Evolutionary conservation across 2,113 vertebrate genomes (phyloP), one percentile per base, ranked within the genome.

Genomic region (Anhinga anhinga): DNA sequence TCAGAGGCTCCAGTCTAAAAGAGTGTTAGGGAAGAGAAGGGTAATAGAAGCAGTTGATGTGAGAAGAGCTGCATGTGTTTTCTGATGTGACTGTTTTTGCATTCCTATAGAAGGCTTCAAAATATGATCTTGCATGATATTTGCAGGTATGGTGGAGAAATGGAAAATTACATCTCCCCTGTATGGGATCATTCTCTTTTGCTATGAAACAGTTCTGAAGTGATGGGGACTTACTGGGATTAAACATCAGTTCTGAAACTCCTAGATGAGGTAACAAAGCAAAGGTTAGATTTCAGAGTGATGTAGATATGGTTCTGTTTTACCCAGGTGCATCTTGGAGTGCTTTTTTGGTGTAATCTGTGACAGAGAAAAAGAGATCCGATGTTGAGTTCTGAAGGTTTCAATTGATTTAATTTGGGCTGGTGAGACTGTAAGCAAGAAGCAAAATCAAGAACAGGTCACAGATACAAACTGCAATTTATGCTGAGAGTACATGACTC

Each of bases 401-500:
- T 61, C 27, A n/a, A 13, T 5, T 0, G 0, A 55, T 56, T 38
- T 27, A n/a, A 34, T 70, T 61, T 38, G 17, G 3, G 20, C 13
- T 84, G 20, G 4, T 26, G 15, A 10, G 27, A 61, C 45, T 53
- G 25, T 7, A 9, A 53, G 29, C 26, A 52, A 69, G 13, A 13
- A 22, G 8, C 2, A 86, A 89, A 50, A 5, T 7, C 10, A 7
- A 26, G 45, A 83, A 14, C 0, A 15, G 15, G 27, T 36, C 27
- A 23, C 9, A 27, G n/a, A 26, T 8, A 34, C 2, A 80, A 89
- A 15, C 0, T 10, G 61, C 59, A 40, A 76, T 79, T 72, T 50
- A 16, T 34, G 7, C 13, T 15, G 36, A 34, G 8, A 50, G n/a
- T 63, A 36, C 34, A 15, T 34, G 55, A 45, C 11, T 63, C 27